Percentiles rank a stretch among this genome's conserved stretches.
phyloP scores from a whole-genome alignment of 1,140 invertebrate species.

The Aphis craccivora region DNA sequence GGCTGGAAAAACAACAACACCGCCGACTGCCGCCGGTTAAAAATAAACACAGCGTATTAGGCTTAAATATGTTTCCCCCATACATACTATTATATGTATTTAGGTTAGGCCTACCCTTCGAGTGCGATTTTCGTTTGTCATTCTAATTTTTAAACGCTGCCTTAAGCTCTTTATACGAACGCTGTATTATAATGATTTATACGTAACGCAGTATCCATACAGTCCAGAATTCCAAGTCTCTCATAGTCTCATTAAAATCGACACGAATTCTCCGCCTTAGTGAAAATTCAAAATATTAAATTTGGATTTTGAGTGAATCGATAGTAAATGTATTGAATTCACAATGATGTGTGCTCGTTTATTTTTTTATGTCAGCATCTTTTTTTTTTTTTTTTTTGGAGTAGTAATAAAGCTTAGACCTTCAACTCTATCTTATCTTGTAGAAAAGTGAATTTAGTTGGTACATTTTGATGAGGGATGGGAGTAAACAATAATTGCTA shows the following conservation, averaged over 20 bases:
- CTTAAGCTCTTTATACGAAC: background rate
- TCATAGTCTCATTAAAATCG: no score
- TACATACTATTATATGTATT: background rate
- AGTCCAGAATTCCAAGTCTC: background rate
- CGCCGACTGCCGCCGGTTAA: background rate
- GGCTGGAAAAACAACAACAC: conserved; percentile 55
- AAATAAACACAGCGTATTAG: conserved; percentile 41
- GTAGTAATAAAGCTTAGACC: no score
- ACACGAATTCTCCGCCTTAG: no score
- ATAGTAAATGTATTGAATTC: background rate
- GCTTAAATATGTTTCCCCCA: conserved; percentile 28
- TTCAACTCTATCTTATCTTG: no score
- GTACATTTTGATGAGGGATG: no score
- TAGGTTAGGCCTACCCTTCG: background rate
- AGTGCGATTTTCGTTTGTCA: conserved; percentile 21
- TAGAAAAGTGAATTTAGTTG: no score
- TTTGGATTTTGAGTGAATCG: background rate
- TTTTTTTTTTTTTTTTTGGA: no score
- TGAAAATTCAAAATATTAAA: background rate
- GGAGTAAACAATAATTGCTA: no score
- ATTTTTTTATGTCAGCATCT: background rate
- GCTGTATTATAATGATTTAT: background rate
- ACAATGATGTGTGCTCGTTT: background rate
- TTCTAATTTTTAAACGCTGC: conserved; percentile 19
- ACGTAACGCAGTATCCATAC: no score